Evolutionary conservation across 2,888 invertebrate genomes (phyloP), one percentile per base, ranked within the genome.

Genomic region (Eubasilissa splendida): DNA sequence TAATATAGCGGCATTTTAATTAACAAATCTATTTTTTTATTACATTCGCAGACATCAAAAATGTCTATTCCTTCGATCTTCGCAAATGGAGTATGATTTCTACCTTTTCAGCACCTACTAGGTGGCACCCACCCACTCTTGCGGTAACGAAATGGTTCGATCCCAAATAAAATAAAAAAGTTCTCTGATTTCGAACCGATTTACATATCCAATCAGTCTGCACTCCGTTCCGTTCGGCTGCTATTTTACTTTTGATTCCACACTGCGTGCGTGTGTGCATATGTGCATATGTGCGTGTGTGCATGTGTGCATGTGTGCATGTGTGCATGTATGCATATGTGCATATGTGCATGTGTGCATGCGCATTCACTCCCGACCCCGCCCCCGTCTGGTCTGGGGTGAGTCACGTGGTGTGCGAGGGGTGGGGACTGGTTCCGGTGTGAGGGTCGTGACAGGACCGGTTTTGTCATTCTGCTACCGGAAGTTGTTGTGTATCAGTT

Each of bases 261-360:
- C 22, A 22, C 22, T 22, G 22, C 22, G 22, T 22, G 22, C 22
- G 22, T 22, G 22, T 22, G 22, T 22, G 22, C 22, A 22, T 22
- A 22, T 22, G 42, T 10, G 65, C 65, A 7, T 73, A 56, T 58
- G 71, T 73, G 71, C 52, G 53, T 12, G 53, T 71, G 71, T 71
- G 71, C 14, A 22, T 53, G 71, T 50, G 50, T 70, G 70, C 42
- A 14, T n/a, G 52, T 53, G 54, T 53, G 54, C 14, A 52, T 71
- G 53, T 71, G 53, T 52, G 71, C 14, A 52, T 71, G 71, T n/a
- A 9, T 14, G 53, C 14, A 53, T 22, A 53, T 71, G 71, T 53
- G 71, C 22, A 52, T 54, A 10, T n/a, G 52, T 50, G 71, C 54
- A 52, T n/a, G 71, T 53, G 73, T 73, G 73, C 42, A 65, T 12